Base-by-base conservation (phyloP, 2,888 invertebrate species). In the Acrobasis consociella region DNA sequence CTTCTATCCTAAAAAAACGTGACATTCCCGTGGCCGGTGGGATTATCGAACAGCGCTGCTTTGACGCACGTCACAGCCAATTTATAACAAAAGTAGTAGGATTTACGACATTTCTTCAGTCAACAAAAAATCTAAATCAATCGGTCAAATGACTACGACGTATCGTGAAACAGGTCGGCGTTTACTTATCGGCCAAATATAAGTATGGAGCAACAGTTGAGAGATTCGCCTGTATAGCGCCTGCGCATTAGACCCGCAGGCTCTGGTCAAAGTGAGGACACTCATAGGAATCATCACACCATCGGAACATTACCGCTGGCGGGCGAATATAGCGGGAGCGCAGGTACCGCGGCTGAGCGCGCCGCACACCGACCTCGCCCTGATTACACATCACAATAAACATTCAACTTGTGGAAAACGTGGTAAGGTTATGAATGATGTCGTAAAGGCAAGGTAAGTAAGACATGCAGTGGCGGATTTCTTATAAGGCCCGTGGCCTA, bases 231-330 rank as follows among this genome's bases (percentile, higher is more conserved):
- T 22, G 31, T 22, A 51, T 13, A 60, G 16, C 11, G 31, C 13
- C 31, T 9, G 11, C 16, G 16, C 16, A 38, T 74, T 67, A 75
- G 75, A 80, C 76, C 74, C 74, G 69, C 65, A 64, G 53, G 49
- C 60, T 64, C 49, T 53, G 53, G 17, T 58, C 10, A 62, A 63
- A 60, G 66, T 39, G 67, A 63, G 69, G 71, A 71, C 62, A 62
- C 62, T 62, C 55, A 49, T 46, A 66, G 74, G 75, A 75, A 71
- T 73, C 79, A 88, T 89, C 91, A 91, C 91, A 91, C 91, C 91
- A 91, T 91, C 91, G 90, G 82, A 90, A 89, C 89, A 75, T 91
- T 92, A 92, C 91, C 91, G 84, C 86, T 66, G 91, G 91, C 80
- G 91, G 85, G 76, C 90, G 89, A 81, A 92, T 92, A 87, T 92